Evolutionary conservation across 1,140 invertebrate genomes (phyloP), one percentile per base, ranked within the genome.

Genomic region (Neotoxoptera formosana): DNA sequence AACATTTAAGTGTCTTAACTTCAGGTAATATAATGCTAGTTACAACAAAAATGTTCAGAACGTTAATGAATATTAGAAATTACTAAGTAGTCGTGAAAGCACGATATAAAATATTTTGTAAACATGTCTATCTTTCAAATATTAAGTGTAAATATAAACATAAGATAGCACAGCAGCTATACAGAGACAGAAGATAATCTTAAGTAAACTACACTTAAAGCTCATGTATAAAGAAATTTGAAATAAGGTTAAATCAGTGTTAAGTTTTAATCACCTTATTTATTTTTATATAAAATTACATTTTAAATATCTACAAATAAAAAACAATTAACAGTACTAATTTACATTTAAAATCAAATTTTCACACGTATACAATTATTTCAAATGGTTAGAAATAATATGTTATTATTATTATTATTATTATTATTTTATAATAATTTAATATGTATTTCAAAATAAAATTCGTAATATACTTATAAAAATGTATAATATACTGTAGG

Each of bases 71-170:
- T 76, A 76, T 11, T 76, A 76, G 4, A 76, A n/a, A 76, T n/a
- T 76, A 76, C 60, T 76, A 76, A 76, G 60, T 34, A 76, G 60
- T 76, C 60, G 30, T n/a, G 60, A 76, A 76, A 76, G n/a, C 60
- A 76, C 60, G 14, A 76, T 76, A 76, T n/a, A 76, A 17, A n/a
- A 76, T 76, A 76, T 76, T 76, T 76, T 76, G 14, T 76, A 76
- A 76, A 76, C 60, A 76, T 17, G 60, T 76, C 60, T 34, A 76
- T 76, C n/a, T n/a, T n/a, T 14, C 11, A 76, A 76, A 30, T 76
- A 76, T 76, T 76, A 76, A 76, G 60, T 76, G 60, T 76, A n/a
- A 6, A 76, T 76, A 76, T 17, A 76, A 76, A 76, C 60, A n/a
- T n/a, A 67, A 41, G 41, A 41, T 41, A n/a, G n/a, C n/a, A n/a